Percentiles rank a stretch among this genome's conserved stretches.
Conservation (phyloP, 2,888 invertebrate genomes). For the Drosophila tripunctata region DNA sequence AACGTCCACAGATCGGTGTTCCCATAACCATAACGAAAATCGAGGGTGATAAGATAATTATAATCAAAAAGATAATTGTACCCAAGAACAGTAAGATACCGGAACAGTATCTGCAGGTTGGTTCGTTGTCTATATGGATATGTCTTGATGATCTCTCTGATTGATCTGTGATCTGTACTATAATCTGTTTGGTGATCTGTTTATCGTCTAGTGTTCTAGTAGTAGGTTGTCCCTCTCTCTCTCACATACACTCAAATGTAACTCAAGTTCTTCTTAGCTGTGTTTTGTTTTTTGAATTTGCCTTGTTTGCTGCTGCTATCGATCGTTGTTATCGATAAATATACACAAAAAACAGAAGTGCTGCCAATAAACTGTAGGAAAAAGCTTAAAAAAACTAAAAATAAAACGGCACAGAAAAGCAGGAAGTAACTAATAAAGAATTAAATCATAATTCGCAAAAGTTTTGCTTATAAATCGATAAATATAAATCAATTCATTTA, state of each 20-base stretch:
- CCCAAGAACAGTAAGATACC: slow-evolving; percentile 84
- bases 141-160: slow-evolving; percentile 3
- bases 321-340: slow-evolving; percentile 13
- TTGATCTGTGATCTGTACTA: slow-evolving; percentile 13
- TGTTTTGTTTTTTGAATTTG: slow-evolving; percentile 45
- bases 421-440: too few species aligned
- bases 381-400: too few species aligned
- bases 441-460: too few species aligned
- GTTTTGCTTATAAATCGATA: too few species aligned
- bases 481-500: too few species aligned
- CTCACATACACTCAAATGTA: not conserved
- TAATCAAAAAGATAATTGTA: slow-evolving; percentile 84
- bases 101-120: slow-evolving; percentile 83
- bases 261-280: not conserved
- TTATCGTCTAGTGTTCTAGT: slow-evolving; percentile 48
- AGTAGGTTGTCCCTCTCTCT: slow-evolving; percentile 10
- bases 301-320: slow-evolving; percentile 53
- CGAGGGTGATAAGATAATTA: slow-evolving; percentile 84
- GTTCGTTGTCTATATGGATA: slow-evolving; percentile 56
- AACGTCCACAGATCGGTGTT: slow-evolving; percentile 79
- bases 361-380: too few species aligned
- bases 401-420: too few species aligned
- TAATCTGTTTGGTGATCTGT: slow-evolving; percentile 30
- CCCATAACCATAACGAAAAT: slow-evolving; percentile 84
- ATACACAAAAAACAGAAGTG: slow-evolving; percentile 7